These are phyloP conservation scores for Hecatera dysodea DNA, from an alignment of 2,888 invertebrate genomes.

Conservation along the genomic window DNA sequence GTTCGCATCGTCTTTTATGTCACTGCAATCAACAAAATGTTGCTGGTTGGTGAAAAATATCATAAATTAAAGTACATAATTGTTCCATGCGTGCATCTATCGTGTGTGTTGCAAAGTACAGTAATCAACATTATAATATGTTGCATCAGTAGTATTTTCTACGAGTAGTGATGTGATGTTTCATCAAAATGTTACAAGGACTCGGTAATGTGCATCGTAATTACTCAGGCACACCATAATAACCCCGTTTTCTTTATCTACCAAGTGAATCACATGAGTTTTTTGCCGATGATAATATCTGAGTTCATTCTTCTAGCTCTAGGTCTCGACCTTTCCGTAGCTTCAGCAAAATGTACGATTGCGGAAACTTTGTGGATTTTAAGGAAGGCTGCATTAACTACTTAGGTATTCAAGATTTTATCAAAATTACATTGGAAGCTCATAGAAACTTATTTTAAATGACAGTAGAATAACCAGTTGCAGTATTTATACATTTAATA, in stretches of 20 bases:
- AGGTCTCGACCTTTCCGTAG: slow-evolving; percentile 31
- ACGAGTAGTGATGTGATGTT: slow-evolving; percentile 65
- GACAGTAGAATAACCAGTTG: slow-evolving; percentile 25
- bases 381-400: slow-evolving; percentile 19
- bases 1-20: neutral
- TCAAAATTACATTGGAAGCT: slow-evolving; percentile 13
- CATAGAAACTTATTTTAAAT: slow-evolving; percentile 16
- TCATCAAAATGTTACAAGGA: slow-evolving; percentile 82
- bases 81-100: slow-evolving; percentile 48
- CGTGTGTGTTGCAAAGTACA: slow-evolving; percentile 55
- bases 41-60: neutral
- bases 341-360: neutral
- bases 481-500: neutral
- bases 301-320: slow-evolving; percentile 45
- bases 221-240: slow-evolving; percentile 73
- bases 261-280: slow-evolving; percentile 63
- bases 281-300: slow-evolving; percentile 58
- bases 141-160: slow-evolving; percentile 69
- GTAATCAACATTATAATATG: slow-evolving; percentile 67
- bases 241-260: slow-evolving; percentile 65
- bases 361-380: slow-evolving; percentile 10
- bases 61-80: slow-evolving; percentile 19
- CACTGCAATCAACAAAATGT: neutral
- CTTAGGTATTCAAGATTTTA: slow-evolving; percentile 7
- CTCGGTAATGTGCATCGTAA: slow-evolving; percentile 72